These are phyloP conservation scores for Alaudala cheleensis DNA, from an alignment of 2,113 vertebrate species.

Conservation along the genomic window DNA sequence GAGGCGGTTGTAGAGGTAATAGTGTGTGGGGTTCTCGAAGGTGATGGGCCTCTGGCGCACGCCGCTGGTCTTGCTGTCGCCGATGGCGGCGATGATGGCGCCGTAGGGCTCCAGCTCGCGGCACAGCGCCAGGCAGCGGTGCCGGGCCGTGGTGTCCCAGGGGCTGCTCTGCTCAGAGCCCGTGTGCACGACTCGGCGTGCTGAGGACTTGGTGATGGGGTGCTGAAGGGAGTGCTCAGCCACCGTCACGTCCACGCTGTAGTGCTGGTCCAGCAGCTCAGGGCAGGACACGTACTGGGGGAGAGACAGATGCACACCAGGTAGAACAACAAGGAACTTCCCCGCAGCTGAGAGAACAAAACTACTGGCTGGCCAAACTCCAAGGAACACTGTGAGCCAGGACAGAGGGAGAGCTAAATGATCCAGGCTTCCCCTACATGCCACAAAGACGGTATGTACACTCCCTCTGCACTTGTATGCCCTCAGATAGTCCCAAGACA, in stretches of 20 bases:
- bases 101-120: slow-evolving; percentile 86
- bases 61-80: slow-evolving; percentile 63
- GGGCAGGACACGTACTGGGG: slow-evolving; percentile 88
- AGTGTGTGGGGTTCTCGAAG: slow-evolving; percentile 92
- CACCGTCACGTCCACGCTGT: slow-evolving; percentile 78
- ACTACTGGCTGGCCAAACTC: background rate
- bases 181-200: slow-evolving; percentile 80
- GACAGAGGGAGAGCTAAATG: background rate
- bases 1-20: slow-evolving; percentile 97
- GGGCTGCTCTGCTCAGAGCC: slow-evolving; percentile 45
- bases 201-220: slow-evolving; percentile 85
- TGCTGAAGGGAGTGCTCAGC: slow-evolving; percentile 84
- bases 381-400: background rate
- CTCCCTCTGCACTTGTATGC: background rate
- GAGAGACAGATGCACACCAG: background rate
- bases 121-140: slow-evolving; percentile 84
- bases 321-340: background rate
- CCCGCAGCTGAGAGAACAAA: background rate
- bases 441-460: background rate
- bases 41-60: slow-evolving; percentile 72
- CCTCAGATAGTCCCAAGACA: background rate
- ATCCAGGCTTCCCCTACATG: background rate
- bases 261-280: slow-evolving; percentile 89
- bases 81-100: slow-evolving; percentile 67
- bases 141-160: slow-evolving; percentile 63